Evolutionary conservation across 2,888 invertebrate genomes (phyloP).

Genomic region (Spilosoma lubricipeda): DNA sequence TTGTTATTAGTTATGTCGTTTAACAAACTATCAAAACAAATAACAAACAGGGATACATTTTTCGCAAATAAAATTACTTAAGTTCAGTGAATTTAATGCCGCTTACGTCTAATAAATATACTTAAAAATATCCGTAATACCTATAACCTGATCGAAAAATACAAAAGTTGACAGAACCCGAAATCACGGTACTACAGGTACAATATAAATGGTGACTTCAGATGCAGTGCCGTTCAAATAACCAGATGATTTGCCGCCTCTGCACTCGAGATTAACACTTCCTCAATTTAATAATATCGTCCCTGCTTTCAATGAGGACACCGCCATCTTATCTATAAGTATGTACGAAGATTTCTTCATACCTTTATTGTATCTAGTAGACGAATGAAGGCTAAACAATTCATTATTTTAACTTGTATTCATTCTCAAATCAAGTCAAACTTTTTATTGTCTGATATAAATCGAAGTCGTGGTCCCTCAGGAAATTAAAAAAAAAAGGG

Average conservation of each 20-base stretch:
- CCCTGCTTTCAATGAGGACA: conserved; percentile 32
- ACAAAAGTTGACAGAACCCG: neutral
- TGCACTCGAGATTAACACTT: conserved; percentile 20
- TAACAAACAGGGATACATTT: too few relatives aligned
- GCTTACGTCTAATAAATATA: too few relatives aligned
- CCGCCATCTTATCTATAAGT: neutral
- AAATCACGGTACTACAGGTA: neutral
- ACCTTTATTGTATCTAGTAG: neutral
- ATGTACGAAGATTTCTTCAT: conserved; percentile 8
- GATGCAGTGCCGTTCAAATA: conserved; percentile 17
- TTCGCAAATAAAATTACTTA: too few relatives aligned
- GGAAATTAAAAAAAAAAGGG: too few relatives aligned
- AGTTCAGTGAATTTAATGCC: too few relatives aligned
- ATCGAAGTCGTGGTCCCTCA: too few relatives aligned
- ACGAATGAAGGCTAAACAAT: too few relatives aligned
- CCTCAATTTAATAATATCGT: conserved; percentile 29
- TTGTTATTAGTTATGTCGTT: too few relatives aligned
- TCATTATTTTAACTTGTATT: too few relatives aligned
- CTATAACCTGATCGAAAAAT: neutral
- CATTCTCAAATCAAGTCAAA: too few relatives aligned
- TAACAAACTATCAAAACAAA: too few relatives aligned
- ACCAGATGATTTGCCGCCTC: conserved; percentile 19
- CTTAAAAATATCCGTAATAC: neutral
- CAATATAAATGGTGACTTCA: neutral
- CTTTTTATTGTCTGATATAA: too few relatives aligned